Base-by-base conservation (phyloP, 1,140 invertebrate genomes). In the Bombus sibiricus region DNA sequence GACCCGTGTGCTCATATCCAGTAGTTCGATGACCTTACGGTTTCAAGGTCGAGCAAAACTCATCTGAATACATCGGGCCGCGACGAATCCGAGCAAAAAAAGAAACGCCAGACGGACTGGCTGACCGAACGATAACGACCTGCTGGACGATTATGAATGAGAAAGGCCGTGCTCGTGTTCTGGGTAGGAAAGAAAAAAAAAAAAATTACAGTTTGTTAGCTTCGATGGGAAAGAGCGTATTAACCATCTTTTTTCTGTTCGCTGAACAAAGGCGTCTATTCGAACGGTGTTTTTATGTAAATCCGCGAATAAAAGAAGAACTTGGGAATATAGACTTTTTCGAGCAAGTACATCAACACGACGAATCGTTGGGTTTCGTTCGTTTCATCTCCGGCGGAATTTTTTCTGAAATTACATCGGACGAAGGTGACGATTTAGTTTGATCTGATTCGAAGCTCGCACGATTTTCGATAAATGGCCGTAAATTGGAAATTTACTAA, bases 11-110 rank as follows among this genome's bases (percentile, higher is more conserved):
- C 72, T 73, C 34, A 32, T 62, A 28, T 77, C 57, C 75, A 64
- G 57, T 78, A 32, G 75, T 78, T 78, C 75, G 57, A 64, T 41
- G 75, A 78, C 75, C 57, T 78, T 78, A 47, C 73, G 18, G 28
- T 64, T 78, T 64, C 75, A 78, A 78, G 75, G 75, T 22, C 59
- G 37, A 28, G 10, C 75, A 28, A 64, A 41, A 78, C 75, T 78
- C 75, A 64, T 78, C 59, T 78, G 37, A 78, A 78, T 78, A 78
- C 59, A 32, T 59, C 13, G 53, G 74, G 32, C 74, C 75, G 59
- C 57, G 28, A 64, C 59, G 59, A 64, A 78, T 62, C 37, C 22
- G 37, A 13, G 57, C 73, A 28, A 43, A 47, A 43, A 73, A 18
- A 18, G 15, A 37, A 41, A 12, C 13, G 13, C 13, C 47, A 59